Evolutionary conservation across 2,888 invertebrate genomes (phyloP).

Genomic region (Leptopilina myrica): DNA sequence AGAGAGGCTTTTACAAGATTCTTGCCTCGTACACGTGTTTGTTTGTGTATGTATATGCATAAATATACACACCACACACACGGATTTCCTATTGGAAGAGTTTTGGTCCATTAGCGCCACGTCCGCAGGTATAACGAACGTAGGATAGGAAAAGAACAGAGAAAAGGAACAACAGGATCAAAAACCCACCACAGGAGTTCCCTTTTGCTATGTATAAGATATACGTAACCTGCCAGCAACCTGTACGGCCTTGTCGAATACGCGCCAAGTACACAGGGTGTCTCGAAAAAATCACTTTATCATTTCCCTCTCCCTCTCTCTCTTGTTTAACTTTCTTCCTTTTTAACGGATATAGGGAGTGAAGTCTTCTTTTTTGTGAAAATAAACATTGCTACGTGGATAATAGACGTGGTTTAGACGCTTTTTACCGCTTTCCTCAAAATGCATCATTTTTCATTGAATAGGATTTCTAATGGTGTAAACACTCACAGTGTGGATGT

Average conservation of each 20-base stretch:
- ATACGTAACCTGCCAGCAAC: slow-evolving; percentile 52
- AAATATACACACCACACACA: neutral
- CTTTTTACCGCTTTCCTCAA: too few relatives aligned
- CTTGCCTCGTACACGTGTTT: slow-evolving; percentile 30
- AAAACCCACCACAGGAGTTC: slow-evolving; percentile 52
- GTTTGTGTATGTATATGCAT: neutral
- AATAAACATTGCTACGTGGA: too few relatives aligned
- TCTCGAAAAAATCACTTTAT: slow-evolving; percentile 42
- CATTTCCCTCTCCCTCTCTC: neutral
- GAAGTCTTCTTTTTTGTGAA: neutral
- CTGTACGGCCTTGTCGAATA: slow-evolving; percentile 51
- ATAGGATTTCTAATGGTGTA: too few relatives aligned
- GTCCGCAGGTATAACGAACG: slow-evolving; percentile 52
- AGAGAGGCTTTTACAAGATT: slow-evolving; percentile 20
- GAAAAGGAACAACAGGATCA: slow-evolving; percentile 53
- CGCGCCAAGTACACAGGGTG: slow-evolving; percentile 40
- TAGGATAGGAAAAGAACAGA: slow-evolving; percentile 49
- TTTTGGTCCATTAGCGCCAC: slow-evolving; percentile 54
- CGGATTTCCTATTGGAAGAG: slow-evolving; percentile 26
- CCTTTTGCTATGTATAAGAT: slow-evolving; percentile 49
- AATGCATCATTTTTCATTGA: too few relatives aligned
- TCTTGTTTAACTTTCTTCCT: neutral
- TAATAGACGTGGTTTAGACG: too few relatives aligned
- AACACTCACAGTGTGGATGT: too few relatives aligned
- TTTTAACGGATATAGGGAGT: neutral